phyloP scores from a whole-genome alignment of 2,113 vertebrate species.

The Speoplatyrhinus poulsoni region DNA sequence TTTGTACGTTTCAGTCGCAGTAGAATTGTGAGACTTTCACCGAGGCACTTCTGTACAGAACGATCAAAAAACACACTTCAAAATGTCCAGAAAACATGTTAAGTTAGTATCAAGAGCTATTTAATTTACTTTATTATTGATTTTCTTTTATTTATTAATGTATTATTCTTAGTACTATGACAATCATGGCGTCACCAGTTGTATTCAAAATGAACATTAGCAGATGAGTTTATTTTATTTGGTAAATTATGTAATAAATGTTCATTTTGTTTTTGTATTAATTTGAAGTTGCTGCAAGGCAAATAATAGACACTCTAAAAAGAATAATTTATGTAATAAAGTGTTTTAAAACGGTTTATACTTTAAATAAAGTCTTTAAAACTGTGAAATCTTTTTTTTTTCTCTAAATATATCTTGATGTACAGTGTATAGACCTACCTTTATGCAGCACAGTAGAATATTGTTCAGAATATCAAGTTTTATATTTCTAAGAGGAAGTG shows the following conservation, averaged over 20 bases:
- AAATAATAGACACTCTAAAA: conserved; percentile 98
- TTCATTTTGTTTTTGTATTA: conserved; percentile 98
- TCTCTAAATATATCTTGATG: conserved; percentile 84
- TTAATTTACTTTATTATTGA: conserved; percentile 79
- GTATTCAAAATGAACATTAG: conserved; percentile 91
- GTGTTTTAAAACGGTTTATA: conserved; percentile 99
- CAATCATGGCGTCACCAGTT: conserved; percentile 98
- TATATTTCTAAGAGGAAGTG: conserved; percentile 87
- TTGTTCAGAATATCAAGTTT: conserved; percentile 85
- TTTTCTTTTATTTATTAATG: conserved; percentile 70
- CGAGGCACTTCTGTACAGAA: conserved; percentile 98
- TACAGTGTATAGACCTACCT: conserved; percentile 85
- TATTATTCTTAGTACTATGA: conserved; percentile 91
- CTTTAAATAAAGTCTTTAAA: conserved; percentile 99
- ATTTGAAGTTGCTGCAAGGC: conserved; percentile 97
- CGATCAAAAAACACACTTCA: conserved; percentile 86
- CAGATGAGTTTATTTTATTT: conserved; percentile 89
- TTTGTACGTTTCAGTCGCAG: conserved; percentile 97
- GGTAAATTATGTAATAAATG: conserved; percentile 99
- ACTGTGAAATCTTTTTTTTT: conserved; percentile 96
- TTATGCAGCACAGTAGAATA: conserved; percentile 87
- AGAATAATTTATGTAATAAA: conserved; percentile 99
- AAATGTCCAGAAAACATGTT: conserved; percentile 87
- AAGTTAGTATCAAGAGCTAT: conserved; percentile 85
- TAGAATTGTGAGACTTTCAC: conserved; percentile 97